Percentiles rank a stretch among this genome's conserved stretches.
These are phyloP conservation scores for Pollenia amentaria DNA, from an alignment of 2,888 invertebrate genomes.

Conservation along the genomic window DNA sequence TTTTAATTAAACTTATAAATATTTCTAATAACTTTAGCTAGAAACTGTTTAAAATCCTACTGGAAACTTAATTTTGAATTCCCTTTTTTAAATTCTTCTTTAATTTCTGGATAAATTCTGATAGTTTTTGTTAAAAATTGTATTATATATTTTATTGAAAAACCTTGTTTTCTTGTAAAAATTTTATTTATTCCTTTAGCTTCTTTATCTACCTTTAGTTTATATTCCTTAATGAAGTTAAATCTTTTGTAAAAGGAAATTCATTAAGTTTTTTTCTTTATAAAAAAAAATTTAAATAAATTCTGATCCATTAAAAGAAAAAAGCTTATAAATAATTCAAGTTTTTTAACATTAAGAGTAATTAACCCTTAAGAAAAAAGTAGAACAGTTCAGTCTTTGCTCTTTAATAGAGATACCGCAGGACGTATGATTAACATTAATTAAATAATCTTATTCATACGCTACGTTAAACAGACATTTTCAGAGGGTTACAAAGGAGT, in stretches of 20 bases:
- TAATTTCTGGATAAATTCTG: too few relatives aligned
- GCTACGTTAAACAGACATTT: slow-evolving; percentile 17
- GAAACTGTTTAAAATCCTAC: too few relatives aligned
- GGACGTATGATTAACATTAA: slow-evolving; percentile 64
- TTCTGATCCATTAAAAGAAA: not conserved
- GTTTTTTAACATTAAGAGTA: not conserved
- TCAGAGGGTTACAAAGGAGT: not conserved
- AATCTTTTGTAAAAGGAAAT: not conserved
- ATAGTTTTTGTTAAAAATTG: too few relatives aligned
- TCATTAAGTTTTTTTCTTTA: not conserved
- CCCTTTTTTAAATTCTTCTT: too few relatives aligned
- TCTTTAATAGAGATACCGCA: not conserved
- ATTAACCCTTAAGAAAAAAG: slow-evolving; percentile 21
- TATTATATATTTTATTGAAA: too few relatives aligned
- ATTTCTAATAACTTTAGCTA: too few relatives aligned
- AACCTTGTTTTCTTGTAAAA: too few relatives aligned
- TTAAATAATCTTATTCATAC: slow-evolving; percentile 61
- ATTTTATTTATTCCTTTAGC: too few relatives aligned
- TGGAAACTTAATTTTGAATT: too few relatives aligned
- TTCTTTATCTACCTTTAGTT: too few relatives aligned
- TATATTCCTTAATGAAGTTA: not conserved
- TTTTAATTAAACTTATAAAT: too few relatives aligned
- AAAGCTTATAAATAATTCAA: slow-evolving; percentile 2
- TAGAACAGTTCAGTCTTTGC: not conserved
- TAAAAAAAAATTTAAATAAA: not conserved